phyloP scores from a whole-genome alignment of 2,113 vertebrate species.

The Petrocephalus zakoni region DNA sequence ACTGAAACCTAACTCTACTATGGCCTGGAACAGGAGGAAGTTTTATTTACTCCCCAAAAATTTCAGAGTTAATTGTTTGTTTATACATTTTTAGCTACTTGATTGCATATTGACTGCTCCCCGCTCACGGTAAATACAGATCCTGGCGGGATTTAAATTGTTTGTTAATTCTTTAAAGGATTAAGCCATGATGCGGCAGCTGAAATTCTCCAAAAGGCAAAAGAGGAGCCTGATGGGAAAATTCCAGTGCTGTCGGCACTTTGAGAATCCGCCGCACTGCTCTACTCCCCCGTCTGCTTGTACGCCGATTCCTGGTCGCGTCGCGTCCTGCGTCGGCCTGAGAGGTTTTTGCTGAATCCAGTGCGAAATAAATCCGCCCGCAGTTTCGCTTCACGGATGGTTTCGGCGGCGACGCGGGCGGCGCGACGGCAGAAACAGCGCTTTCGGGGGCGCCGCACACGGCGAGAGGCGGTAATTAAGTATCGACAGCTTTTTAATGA shows the following conservation, averaged over 20 bases:
- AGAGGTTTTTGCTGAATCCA: slow-evolving; percentile 38
- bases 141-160: background rate
- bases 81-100: background rate
- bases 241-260: background rate
- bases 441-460: slow-evolving; percentile 47
- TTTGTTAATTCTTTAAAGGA: background rate
- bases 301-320: slow-evolving; percentile 16
- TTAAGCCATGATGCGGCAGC: background rate
- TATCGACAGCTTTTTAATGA: slow-evolving; percentile 70
- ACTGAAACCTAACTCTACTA: background rate
- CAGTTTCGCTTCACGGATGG: slow-evolving; percentile 35
- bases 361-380: slow-evolving; percentile 36
- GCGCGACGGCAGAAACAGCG: slow-evolving; percentile 45
- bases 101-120: background rate
- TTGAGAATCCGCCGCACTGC: background rate
- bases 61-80: background rate
- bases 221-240: background rate
- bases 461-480: slow-evolving; percentile 63
- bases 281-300: background rate
- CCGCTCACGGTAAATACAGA: background rate
- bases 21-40: background rate
- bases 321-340: slow-evolving; percentile 35
- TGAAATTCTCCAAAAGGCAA: background rate
- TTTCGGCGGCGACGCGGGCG: slow-evolving; percentile 42
- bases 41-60: background rate